These are phyloP conservation scores for Campylorhamphus procurvoides DNA, from an alignment of 2,113 vertebrate genomes.

Conservation along the genomic window DNA sequence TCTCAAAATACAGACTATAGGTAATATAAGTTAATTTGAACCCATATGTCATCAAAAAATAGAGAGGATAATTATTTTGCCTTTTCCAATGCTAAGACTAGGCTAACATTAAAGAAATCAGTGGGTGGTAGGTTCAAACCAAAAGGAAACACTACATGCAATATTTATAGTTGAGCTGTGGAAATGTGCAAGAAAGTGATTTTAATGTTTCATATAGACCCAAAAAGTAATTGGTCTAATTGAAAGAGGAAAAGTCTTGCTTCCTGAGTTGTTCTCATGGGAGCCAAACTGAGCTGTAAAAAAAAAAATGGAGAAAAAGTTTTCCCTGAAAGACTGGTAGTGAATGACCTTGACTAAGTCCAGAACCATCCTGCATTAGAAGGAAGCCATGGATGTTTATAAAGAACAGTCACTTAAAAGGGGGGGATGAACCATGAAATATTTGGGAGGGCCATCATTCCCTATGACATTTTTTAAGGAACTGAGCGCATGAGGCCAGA, in stretches of 20 bases:
- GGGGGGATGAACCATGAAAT: neutral
- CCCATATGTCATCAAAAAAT: neutral
- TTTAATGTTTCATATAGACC: neutral
- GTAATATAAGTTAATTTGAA: neutral
- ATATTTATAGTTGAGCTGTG: neutral
- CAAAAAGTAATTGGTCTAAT: slow-evolving; percentile 1
- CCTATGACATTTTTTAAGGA: neutral
- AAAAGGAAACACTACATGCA: neutral
- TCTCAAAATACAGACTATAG: neutral
- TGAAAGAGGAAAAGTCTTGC: slow-evolving; percentile 13
- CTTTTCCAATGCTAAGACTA: neutral
- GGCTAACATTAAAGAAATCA: neutral
- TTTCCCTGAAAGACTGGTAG: neutral
- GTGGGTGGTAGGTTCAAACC: neutral
- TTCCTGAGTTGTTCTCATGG: neutral
- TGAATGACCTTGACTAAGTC: neutral
- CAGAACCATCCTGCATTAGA: neutral
- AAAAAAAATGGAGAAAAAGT: neutral
- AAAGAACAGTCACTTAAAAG: neutral
- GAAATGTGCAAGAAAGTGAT: neutral
- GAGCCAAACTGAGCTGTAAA: neutral
- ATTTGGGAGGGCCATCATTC: neutral
- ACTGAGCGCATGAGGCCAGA: neutral
- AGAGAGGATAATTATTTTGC: neutral
- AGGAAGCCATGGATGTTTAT: neutral